Percentiles rank a stretch among this genome's conserved stretches.
These are phyloP conservation scores for Apotomis betuletana DNA, from an alignment of 2,888 invertebrate species.

Conservation along the genomic window DNA sequence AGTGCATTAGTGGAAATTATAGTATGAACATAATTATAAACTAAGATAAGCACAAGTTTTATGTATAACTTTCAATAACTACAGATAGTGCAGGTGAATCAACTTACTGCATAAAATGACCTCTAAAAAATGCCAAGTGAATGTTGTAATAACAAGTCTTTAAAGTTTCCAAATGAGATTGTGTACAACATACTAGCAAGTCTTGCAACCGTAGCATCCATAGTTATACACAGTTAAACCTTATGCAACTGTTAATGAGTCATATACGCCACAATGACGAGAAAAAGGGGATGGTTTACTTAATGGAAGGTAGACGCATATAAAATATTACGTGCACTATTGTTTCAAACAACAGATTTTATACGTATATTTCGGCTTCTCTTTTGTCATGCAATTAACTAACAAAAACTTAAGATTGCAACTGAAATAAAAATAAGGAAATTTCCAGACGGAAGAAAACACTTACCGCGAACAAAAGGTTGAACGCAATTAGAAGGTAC, in stretches of 20 bases:
- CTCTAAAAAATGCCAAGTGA: conserved; percentile 10
- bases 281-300: not conserved
- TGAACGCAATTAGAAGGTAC: conserved; percentile 94
- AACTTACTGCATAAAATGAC: not conserved
- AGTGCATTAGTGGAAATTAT: not conserved
- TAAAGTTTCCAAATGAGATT: conserved; percentile 9
- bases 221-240: conserved; percentile 5
- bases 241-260: conserved; percentile 39
- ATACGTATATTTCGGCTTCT: not conserved
- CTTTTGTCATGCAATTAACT: not conserved
- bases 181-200: conserved; percentile 7
- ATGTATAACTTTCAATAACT: not conserved
- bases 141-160: conserved; percentile 18
- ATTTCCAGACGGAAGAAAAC: conserved; percentile 43
- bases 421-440: conserved; percentile 44
- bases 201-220: not conserved
- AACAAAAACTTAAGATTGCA: conserved; percentile 4
- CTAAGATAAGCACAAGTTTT: not conserved
- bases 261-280: conserved; percentile 21
- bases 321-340: not conserved
- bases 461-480: conserved; percentile 94
- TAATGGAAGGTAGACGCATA: conserved; percentile 20
- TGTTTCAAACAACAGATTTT: not conserved
- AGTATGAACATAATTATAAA: not conserved
- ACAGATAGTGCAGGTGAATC: not conserved